Conservation (phyloP, 2,113 vertebrate species). For the Periophthalmodon schlosseri region DNA sequence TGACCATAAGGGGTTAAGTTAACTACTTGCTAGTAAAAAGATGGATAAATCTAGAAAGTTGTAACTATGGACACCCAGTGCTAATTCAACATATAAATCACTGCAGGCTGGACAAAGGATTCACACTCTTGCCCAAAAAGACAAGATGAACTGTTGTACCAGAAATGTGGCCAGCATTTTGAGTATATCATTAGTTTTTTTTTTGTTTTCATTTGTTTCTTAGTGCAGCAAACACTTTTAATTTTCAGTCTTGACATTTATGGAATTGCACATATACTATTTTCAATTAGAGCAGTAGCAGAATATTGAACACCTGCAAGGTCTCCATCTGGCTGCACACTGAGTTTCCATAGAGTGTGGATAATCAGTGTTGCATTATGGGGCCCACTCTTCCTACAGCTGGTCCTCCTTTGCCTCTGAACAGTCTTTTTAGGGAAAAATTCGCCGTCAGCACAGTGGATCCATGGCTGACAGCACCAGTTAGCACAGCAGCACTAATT, state of each 20-base stretch:
- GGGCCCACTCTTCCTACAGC: constrained; percentile 2
- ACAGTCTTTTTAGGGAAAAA: background rate
- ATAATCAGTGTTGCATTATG: constrained; percentile 19
- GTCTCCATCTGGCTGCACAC: constrained; percentile 11
- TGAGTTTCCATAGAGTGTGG: constrained; percentile 12
- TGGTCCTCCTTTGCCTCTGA: background rate
- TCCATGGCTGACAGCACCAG: constrained; percentile 12
- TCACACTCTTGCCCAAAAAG: background rate
- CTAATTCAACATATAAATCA: background rate
- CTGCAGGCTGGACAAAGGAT: background rate
- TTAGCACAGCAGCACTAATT: constrained; percentile 18
- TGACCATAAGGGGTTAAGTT: background rate
- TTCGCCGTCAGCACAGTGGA: background rate
- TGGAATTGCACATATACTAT: background rate
- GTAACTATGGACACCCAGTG: background rate
- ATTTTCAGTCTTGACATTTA: background rate
- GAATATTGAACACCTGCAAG: constrained; percentile 1
- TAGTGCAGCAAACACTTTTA: constrained; percentile 7
- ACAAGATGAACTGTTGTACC: background rate
- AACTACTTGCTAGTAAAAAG: background rate
- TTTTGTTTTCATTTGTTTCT: background rate
- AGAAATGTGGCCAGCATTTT: background rate
- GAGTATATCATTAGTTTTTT: no score
- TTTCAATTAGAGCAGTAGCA: background rate
- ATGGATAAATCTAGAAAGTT: background rate